A percentile compares a stretch with the other conserved stretches of the same genome.
Conservation (phyloP, 2,888 invertebrate species). For the Mamestra brassicae region DNA sequence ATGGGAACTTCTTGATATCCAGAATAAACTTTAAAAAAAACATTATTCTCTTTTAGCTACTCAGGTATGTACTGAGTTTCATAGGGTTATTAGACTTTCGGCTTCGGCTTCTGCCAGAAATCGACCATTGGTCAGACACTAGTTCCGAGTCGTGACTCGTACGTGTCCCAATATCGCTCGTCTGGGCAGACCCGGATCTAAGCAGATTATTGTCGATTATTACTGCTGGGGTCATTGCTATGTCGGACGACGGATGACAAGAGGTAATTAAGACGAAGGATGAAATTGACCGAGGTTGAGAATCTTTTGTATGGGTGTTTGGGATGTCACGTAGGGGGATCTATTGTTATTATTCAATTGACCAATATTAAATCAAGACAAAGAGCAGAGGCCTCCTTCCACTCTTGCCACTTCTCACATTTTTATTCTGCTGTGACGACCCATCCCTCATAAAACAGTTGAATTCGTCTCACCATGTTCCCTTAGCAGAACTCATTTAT, state of each 20-base stretch:
- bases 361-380: neutral
- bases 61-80: neutral
- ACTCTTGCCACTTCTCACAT: neutral
- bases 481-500: too few species aligned
- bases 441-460: neutral
- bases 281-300: constrained; percentile 24
- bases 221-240: constrained; percentile 28
- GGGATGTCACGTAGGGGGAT: neutral
- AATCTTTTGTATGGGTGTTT: constrained; percentile 5
- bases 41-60: neutral
- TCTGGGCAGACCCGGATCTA: constrained; percentile 59
- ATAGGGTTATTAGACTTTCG: neutral
- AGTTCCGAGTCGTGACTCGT: constrained; percentile 47
- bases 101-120: constrained; percentile 2
- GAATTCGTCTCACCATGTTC: too few species aligned
- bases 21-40: neutral
- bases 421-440: neutral
- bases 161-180: constrained; percentile 57
- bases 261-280: constrained; percentile 36
- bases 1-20: too few species aligned
- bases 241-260: constrained; percentile 33
- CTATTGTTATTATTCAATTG: neutral
- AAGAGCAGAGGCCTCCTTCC: too few species aligned
- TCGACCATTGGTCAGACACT: neutral
- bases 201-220: constrained; percentile 56